phyloP scores from a whole-genome alignment of 2,113 vertebrate species.

The Arizona elegans region DNA sequence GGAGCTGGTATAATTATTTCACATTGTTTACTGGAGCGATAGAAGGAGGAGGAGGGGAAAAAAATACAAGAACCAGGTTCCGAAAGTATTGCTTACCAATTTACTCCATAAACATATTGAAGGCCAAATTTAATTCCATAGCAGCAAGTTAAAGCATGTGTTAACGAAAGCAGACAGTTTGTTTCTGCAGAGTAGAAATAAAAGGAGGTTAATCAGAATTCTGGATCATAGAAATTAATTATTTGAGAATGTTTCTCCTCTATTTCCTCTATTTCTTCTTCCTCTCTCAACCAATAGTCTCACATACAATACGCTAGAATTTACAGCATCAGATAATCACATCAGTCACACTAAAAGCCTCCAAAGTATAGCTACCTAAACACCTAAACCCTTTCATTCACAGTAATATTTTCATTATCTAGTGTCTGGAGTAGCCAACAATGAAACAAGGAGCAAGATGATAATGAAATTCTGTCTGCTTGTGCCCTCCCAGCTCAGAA shows the following conservation, averaged over 20 bases:
- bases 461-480: conserved; percentile 51
- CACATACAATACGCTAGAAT: conserved; percentile 38
- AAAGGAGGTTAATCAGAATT: conserved; percentile 6
- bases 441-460: conserved; percentile 66
- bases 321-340: conserved; percentile 25
- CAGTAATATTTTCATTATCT: conserved; percentile 69
- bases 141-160: conserved; percentile 10
- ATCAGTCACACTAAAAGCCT: conserved; percentile 25
- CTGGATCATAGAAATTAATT: background rate
- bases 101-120: conserved; percentile 20
- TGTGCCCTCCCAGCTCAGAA: conserved; percentile 58
- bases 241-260: rapidly evolving
- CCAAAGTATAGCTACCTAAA: conserved; percentile 61
- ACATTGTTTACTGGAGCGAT: background rate
- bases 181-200: background rate
- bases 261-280: background rate
- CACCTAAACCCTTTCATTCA: conserved; percentile 74
- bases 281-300: rapidly evolving
- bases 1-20: conserved; percentile 16
- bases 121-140: conserved; percentile 20
- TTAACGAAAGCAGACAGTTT: conserved; percentile 24
- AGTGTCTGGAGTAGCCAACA: conserved; percentile 60
- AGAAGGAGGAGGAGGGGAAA: background rate
- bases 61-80: conserved; percentile 12
- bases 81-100: background rate